Evolutionary conservation across 1,140 invertebrate genomes (phyloP).

Genomic region (Drosophila parvula): DNA sequence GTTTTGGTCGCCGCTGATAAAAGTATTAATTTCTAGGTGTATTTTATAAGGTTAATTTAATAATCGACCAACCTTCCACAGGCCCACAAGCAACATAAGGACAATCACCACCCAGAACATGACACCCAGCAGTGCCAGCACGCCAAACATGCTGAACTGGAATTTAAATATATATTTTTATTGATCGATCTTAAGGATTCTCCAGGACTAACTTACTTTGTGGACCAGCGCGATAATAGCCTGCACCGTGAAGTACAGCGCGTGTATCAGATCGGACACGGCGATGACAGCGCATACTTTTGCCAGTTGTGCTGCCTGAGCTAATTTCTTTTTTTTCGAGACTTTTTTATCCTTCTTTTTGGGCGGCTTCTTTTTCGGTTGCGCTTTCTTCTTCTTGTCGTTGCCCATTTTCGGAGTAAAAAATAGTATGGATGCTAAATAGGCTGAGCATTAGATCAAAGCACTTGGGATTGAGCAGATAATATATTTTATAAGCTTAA

Average conservation of each 20-base stretch:
- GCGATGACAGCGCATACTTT: conserved; percentile 56
- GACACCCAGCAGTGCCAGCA: conserved; percentile 57
- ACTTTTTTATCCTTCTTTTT: conserved; percentile 11
- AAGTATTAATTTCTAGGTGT: neutral
- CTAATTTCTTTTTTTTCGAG: neutral
- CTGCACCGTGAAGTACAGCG: conserved; percentile 55
- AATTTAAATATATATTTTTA: neutral
- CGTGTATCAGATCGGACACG: conserved; percentile 51
- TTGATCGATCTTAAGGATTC: neutral
- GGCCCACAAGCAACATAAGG: conserved; percentile 53
- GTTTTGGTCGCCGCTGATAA: conserved; percentile 34
- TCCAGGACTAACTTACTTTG: conserved; percentile 43
- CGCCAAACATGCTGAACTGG: conserved; percentile 37
- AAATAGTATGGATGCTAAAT: neutral
- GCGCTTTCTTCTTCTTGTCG: conserved; percentile 48
- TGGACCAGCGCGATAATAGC: conserved; percentile 41
- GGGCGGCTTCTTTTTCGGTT: conserved; percentile 18
- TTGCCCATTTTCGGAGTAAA: conserved; percentile 38
- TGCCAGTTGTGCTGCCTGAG: neutral
- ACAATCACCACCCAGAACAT: conserved; percentile 64
- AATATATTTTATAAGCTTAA: neutral
- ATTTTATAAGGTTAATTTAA: neutral
- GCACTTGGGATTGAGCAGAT: conserved; percentile 20
- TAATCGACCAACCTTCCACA: conserved; percentile 53
- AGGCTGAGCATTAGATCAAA: conserved; percentile 39